phyloP scores from a whole-genome alignment of 92 coral and sea anemone genomes.

The Meandrina meandrites region DNA sequence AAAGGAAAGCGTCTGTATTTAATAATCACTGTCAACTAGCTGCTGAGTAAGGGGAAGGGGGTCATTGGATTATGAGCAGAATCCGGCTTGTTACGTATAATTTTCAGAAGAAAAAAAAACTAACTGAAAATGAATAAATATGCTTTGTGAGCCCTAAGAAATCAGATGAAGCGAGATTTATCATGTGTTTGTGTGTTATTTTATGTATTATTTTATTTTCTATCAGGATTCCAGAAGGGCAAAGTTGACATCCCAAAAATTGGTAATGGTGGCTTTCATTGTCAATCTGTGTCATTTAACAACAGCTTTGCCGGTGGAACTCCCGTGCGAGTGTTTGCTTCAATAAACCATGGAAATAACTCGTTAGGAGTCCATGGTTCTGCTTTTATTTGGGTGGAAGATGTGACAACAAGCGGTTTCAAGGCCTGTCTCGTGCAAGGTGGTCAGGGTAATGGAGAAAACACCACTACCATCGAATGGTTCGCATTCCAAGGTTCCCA shows the following conservation, averaged over 20 bases:
- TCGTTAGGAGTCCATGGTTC: slow-evolving; percentile 15
- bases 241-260: background rate
- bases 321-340: slow-evolving; percentile 22
- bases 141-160: too few species aligned
- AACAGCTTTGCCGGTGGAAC: slow-evolving; percentile 10
- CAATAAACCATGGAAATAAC: slow-evolving; percentile 19
- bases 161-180: too few species aligned
- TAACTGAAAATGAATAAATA: too few species aligned
- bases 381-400: slow-evolving; percentile 28
- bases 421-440: slow-evolving; percentile 32
- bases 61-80: too few species aligned
- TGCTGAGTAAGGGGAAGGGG: too few species aligned
- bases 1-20: too few species aligned
- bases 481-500: slow-evolving; percentile 33
- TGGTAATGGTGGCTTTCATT: background rate
- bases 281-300: slow-evolving; percentile 18
- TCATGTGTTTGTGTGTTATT: too few species aligned
- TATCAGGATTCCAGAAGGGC: background rate
- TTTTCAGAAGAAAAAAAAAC: too few species aligned
- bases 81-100: too few species aligned
- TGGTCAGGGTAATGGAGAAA: background rate
- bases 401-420: slow-evolving; percentile 17
- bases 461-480: slow-evolving; percentile 38
- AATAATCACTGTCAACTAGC: too few species aligned
- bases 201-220: background rate